These are phyloP conservation scores for Hanleya hanleyi DNA, from an alignment of 2,888 invertebrate genomes.

Conservation along the genomic window DNA sequence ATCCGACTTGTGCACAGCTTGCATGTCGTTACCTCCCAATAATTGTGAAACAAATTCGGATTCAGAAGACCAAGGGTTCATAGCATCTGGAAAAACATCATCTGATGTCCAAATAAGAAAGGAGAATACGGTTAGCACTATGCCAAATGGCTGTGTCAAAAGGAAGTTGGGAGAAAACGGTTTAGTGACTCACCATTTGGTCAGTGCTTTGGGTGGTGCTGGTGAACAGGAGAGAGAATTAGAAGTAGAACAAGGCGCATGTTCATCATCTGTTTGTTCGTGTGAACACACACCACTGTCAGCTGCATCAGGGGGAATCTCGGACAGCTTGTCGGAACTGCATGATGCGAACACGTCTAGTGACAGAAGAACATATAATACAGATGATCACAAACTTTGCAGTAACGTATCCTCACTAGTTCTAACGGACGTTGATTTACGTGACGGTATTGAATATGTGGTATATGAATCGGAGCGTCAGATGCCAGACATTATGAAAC, in stretches of 20 bases:
- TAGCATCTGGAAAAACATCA: too few species aligned
- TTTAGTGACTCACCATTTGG: not conserved
- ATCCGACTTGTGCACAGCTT: too few species aligned
- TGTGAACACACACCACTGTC: not conserved
- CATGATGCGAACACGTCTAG: not conserved
- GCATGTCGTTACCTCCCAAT: too few species aligned
- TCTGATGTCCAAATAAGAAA: too few species aligned
- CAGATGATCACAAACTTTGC: not conserved
- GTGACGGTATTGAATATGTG: slow-evolving; percentile 70
- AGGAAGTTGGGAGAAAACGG: not conserved
- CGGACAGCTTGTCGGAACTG: not conserved
- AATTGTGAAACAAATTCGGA: too few species aligned
- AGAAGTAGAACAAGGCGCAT: not conserved
- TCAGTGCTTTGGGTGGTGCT: not conserved
- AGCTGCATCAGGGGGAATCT: not conserved
- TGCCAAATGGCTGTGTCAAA: slow-evolving; percentile 8
- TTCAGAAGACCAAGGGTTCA: too few species aligned
- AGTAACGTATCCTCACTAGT: too few species aligned
- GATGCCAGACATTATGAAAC: slow-evolving; percentile 99
- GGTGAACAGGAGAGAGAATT: not conserved
- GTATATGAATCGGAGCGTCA: slow-evolving; percentile 94
- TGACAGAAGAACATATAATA: not conserved
- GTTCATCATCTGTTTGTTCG: not conserved
- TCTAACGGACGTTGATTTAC: not conserved
- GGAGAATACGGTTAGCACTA: too few species aligned